Evolutionary conservation across 1,140 invertebrate species (phyloP).

Genomic region (Drosophila hydei): DNA sequence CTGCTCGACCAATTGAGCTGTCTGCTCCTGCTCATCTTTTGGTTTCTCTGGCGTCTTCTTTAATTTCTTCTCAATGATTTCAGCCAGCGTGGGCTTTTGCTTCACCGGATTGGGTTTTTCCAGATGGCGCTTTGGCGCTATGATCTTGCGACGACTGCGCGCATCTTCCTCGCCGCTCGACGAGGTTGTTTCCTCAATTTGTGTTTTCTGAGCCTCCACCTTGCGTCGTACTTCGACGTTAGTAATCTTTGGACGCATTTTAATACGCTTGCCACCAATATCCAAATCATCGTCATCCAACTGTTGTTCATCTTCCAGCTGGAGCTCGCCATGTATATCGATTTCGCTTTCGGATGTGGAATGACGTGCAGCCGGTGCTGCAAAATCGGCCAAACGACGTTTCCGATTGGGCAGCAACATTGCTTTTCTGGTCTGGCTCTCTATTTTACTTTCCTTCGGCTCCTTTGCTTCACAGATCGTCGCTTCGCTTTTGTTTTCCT

Average conservation of each 20-base stretch:
- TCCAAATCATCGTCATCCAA: conserved; percentile 84
- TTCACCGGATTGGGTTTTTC: conserved; percentile 47
- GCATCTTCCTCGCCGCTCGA: conserved; percentile 84
- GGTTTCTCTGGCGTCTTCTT: conserved; percentile 66
- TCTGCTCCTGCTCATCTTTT: not conserved
- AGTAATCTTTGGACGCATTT: conserved; percentile 84
- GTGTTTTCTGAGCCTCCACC: conserved; percentile 85
- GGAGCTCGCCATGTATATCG: conserved; percentile 55
- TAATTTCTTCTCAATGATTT: conserved; percentile 78
- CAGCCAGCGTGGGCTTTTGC: conserved; percentile 69
- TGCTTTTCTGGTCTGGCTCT: not conserved
- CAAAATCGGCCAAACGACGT: conserved; percentile 62
- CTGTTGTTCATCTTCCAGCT: conserved; percentile 29
- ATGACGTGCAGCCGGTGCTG: conserved; percentile 37
- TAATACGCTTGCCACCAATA: conserved; percentile 85
- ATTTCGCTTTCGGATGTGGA: conserved; percentile 76
- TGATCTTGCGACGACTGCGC: conserved; percentile 62
- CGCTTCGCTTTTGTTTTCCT: not conserved
- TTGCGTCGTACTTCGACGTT: conserved; percentile 85
- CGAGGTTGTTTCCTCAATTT: conserved; percentile 85
- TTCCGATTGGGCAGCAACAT: conserved; percentile 53
- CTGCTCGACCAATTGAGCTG: not conserved
- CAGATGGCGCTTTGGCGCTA: conserved; percentile 54
- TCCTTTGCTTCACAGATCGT: not conserved
- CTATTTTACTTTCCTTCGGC: not conserved